Evolutionary conservation across 2,113 vertebrate genomes (phyloP), one percentile per base, ranked within the genome.

Genomic region (Diadophis punctatus): DNA sequence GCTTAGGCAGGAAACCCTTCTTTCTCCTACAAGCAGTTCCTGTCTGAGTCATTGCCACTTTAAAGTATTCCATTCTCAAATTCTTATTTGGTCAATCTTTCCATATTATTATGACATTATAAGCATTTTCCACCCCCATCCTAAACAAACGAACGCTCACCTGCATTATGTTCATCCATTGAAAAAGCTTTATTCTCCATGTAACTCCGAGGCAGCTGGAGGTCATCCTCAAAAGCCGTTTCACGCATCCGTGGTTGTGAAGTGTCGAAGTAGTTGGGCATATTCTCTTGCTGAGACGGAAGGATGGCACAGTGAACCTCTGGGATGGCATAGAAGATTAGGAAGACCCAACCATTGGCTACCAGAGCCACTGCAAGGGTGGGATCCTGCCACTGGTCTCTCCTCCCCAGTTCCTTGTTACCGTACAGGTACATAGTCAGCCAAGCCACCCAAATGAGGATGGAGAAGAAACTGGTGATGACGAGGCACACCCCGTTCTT

Each of bases 141-240:
- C 8, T n/a, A 34, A 52, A 30, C 12, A 22, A 30, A 52, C 1
- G 9, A 16, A 53, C 1, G 0, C 34, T 96, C 97, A 99, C 99
- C 99, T 98, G 99, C 98, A 12, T 98, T 98, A 94, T 98, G 98
- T 12, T 99, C 99, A 55, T 97, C 99, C 97, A 99, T 99, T 7
- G 98, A 98, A 92, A 99, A 99, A 95, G 98, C 98, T 96, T 99
- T 99, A 96, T 99, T 99, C 95, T 99, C 99, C 98, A 99, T 99
- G 96, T 99, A 99, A 97, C 99, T 98, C 94, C 99, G 97, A 2
- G 99, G 98, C 91, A 99, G 98, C 90, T 98, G 98, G 94, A 99
- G 98, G 12, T 99, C 99, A 93, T 99, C 99, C 85, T 99, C 99
- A 60, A 99, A 99, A 58, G 98, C 98, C 0, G 99, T 99, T 97